phyloP scores from a whole-genome alignment of 2,888 invertebrate genomes.

The Chrysolina haemoptera region DNA sequence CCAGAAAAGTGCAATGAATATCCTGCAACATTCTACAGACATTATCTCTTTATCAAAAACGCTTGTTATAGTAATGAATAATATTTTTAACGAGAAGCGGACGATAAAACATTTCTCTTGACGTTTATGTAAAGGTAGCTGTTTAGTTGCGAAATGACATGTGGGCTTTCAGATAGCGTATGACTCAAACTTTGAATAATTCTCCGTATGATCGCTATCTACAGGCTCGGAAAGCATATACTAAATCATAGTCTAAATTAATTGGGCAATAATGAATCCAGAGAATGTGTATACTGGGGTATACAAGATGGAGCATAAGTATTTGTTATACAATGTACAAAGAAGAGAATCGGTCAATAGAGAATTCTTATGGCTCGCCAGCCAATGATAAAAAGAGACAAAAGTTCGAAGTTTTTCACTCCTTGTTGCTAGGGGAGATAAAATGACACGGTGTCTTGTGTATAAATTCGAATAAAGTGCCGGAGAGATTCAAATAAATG shows the following conservation, averaged over 20 bases:
- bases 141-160: conserved; percentile 18
- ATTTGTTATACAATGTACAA: too few species aligned
- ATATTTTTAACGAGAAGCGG: not conserved
- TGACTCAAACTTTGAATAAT: conserved; percentile 20
- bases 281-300: not conserved
- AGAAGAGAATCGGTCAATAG: too few species aligned
- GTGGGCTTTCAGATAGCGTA: conserved; percentile 14
- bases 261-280: not conserved
- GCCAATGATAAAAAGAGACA: too few species aligned
- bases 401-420: too few species aligned
- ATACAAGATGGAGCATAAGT: not conserved
- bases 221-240: not conserved
- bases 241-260: conserved; percentile 8
- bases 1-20: not conserved
- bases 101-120: conserved; percentile 22
- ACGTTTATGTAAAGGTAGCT: conserved; percentile 22
- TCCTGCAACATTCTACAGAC: not conserved
- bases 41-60: not conserved
- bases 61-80: conserved; percentile 12
- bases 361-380: too few species aligned
- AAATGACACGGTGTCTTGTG: too few species aligned
- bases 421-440: too few species aligned
- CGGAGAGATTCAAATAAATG: too few species aligned
- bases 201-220: conserved; percentile 3
- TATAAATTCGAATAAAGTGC: too few species aligned